phyloP scores from a whole-genome alignment of 2,888 invertebrate species.

The Germaria angustata region DNA sequence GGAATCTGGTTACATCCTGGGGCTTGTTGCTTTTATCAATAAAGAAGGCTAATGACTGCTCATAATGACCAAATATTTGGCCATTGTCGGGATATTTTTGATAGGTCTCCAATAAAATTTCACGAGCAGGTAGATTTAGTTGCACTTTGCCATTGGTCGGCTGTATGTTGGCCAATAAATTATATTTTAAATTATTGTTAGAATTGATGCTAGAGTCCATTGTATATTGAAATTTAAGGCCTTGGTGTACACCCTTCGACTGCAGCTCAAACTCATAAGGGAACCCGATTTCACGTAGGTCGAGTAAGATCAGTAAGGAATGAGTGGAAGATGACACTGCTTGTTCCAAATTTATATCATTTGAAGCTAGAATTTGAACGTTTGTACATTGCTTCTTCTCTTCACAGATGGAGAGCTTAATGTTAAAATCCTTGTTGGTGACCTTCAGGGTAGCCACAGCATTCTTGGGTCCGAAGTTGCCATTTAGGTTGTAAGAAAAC shows the following conservation, averaged over 20 bases:
- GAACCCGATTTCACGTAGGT: slow-evolving; percentile 87
- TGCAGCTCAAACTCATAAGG: slow-evolving; percentile 88
- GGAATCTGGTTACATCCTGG: slow-evolving; percentile 84
- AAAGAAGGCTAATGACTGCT: slow-evolving; percentile 84
- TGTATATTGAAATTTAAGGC: slow-evolving; percentile 83
- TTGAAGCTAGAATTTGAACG: slow-evolving; percentile 81
- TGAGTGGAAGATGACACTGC: slow-evolving; percentile 84
- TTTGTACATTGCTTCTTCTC: slow-evolving; percentile 89
- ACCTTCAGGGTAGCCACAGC: slow-evolving; percentile 86
- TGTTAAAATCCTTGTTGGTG: slow-evolving; percentile 87
- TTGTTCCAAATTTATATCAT: slow-evolving; percentile 71
- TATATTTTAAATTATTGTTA: slow-evolving; percentile 86
- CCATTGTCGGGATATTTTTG: slow-evolving; percentile 80
- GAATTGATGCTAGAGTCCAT: slow-evolving; percentile 87
- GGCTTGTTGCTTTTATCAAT: slow-evolving; percentile 87
- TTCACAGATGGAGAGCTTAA: slow-evolving; percentile 87
- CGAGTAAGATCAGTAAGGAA: slow-evolving; percentile 84
- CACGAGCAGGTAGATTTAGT: slow-evolving; percentile 85
- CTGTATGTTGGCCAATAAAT: slow-evolving; percentile 84
- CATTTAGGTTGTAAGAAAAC: slow-evolving; percentile 84
- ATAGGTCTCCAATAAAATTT: slow-evolving; percentile 83
- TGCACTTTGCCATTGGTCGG: slow-evolving; percentile 84
- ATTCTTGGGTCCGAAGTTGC: slow-evolving; percentile 85
- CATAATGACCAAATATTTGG: slow-evolving; percentile 82
- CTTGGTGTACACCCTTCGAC: slow-evolving; percentile 83